Percentiles rank a stretch among this genome's conserved stretches.
Conservation (phyloP, 2,888 invertebrate genomes). For the Polydrusus cervinus region DNA sequence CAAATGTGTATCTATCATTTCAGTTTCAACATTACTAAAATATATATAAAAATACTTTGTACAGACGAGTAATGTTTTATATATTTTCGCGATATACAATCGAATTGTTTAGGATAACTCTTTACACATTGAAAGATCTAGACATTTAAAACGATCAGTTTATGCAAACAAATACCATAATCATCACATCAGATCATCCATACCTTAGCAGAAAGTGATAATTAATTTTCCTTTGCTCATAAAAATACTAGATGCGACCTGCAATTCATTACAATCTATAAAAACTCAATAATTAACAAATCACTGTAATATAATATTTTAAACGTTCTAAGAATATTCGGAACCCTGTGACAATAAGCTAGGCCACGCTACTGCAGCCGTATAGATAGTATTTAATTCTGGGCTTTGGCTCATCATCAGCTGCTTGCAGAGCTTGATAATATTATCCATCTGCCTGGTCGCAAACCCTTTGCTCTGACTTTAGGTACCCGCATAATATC, state of each 20-base stretch:
- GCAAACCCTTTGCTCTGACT: conserved; percentile 49
- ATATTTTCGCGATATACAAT: neutral
- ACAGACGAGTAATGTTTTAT: neutral
- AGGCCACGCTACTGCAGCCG: conserved; percentile 34
- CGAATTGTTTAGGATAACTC: neutral
- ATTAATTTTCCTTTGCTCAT: too few species aligned
- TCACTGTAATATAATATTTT: neutral
- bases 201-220: too few species aligned
- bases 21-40: too few species aligned
- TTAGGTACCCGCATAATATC: conserved; percentile 49
- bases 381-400: conserved; percentile 48
- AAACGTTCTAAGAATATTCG: neutral
- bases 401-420: conserved; percentile 52
- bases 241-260: too few species aligned
- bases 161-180: neutral
- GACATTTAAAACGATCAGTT: neutral
- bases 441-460: conserved; percentile 57
- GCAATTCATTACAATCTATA: too few species aligned
- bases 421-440: conserved; percentile 51
- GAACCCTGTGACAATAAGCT: conserved; percentile 2
- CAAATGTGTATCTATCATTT: too few species aligned
- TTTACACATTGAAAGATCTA: neutral
- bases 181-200: too few species aligned
- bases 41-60: too few species aligned
- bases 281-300: too few species aligned